phyloP scores from a whole-genome alignment of 2,888 invertebrate genomes.

The Polyommatus iphigenia region DNA sequence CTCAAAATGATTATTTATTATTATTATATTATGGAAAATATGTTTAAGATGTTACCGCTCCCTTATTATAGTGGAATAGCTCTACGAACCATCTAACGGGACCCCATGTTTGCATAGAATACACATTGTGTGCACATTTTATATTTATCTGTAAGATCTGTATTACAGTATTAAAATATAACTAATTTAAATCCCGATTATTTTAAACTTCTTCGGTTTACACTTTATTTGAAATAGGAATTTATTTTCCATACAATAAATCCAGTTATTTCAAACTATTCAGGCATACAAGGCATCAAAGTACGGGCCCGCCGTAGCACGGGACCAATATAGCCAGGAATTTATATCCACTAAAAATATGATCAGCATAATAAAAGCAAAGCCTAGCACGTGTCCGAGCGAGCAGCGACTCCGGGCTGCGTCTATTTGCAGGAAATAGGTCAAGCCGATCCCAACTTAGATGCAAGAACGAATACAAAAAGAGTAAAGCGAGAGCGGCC shows the following conservation, averaged over 20 bases:
- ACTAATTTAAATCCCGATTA: background rate
- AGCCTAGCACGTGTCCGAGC: constrained; percentile 57
- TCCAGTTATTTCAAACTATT: too few relatives aligned
- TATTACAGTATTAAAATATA: background rate
- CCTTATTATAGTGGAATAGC: background rate
- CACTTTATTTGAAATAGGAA: too few relatives aligned
- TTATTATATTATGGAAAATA: too few relatives aligned
- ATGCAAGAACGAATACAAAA: constrained; percentile 79
- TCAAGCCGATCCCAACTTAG: constrained; percentile 76
- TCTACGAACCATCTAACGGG: background rate
- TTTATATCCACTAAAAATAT: constrained; percentile 27
- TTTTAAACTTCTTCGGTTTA: background rate
- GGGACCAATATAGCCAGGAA: background rate
- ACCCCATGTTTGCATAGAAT: background rate
- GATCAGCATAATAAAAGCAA: constrained; percentile 33
- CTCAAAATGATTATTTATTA: too few relatives aligned
- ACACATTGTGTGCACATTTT: background rate
- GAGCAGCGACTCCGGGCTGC: constrained; percentile 59
- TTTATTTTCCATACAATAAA: background rate
- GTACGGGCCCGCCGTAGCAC: background rate
- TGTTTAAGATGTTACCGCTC: too few relatives aligned
- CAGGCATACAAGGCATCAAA: too few relatives aligned
- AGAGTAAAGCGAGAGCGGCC: constrained; percentile 68
- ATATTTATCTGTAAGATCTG: background rate
- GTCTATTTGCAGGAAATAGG: constrained; percentile 77